phyloP scores from a whole-genome alignment of 2,797 vertebrate genomes.

The Enteromius afrohamiltoni region DNA sequence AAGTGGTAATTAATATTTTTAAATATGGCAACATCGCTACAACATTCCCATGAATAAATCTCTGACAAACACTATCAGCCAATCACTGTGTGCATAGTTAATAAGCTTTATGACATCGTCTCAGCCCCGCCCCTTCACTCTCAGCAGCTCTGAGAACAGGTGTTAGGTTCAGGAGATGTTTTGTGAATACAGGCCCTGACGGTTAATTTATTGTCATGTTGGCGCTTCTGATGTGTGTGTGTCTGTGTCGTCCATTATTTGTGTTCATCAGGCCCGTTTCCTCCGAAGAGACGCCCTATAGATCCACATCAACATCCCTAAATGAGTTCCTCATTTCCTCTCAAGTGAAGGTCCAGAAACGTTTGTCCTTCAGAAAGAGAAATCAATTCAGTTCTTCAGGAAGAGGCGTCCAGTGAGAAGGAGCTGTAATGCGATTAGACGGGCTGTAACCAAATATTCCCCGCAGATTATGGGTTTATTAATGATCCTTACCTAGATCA shows the following conservation, averaged over 20 bases:
- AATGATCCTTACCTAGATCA: neutral
- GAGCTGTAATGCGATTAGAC: neutral
- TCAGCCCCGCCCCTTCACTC: neutral
- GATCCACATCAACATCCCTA: neutral
- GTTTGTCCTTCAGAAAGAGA: neutral
- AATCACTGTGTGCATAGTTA: neutral
- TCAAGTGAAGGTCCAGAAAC: neutral
- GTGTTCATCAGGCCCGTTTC: neutral
- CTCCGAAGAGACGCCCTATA: neutral
- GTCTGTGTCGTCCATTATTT: neutral
- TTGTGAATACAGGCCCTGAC: neutral
- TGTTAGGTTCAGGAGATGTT: neutral
- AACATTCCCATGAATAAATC: too few species aligned
- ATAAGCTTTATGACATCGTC: neutral
- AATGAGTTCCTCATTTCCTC: neutral
- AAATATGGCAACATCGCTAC: too few species aligned
- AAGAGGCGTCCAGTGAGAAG: neutral
- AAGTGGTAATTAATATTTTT: neutral
- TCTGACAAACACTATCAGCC: neutral
- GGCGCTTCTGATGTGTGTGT: neutral
- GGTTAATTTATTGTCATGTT: neutral
- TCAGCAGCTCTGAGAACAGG: neutral
- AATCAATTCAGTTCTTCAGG: neutral
- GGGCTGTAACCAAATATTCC: neutral
- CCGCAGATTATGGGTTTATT: neutral